Percentiles rank a stretch among this genome's conserved stretches.
Evolutionary conservation across 2,113 vertebrate species (phyloP).

Genomic region (Prunella fulvescens): DNA sequence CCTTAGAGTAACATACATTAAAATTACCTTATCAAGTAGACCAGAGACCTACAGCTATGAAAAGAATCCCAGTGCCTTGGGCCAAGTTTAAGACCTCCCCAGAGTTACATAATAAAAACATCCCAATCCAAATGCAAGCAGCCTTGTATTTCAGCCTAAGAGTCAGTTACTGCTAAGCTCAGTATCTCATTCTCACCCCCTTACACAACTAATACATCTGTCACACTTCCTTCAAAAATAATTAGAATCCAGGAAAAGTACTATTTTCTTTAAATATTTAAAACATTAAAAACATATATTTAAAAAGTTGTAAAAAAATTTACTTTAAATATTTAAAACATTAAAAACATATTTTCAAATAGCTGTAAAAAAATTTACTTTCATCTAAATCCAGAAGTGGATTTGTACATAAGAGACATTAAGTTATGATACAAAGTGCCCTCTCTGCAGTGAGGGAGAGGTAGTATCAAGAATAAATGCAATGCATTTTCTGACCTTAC

Average conservation of each 20-base stretch:
- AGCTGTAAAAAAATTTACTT: background rate
- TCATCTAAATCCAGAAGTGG: background rate
- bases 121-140: background rate
- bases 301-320: no score
- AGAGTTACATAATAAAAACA: background rate
- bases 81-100: background rate
- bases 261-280: no score
- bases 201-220: background rate
- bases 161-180: background rate
- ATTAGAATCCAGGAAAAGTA: background rate
- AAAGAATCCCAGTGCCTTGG: background rate
- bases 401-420: background rate
- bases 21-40: background rate
- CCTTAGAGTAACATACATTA: background rate
- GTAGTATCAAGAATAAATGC: conserved; percentile 16
- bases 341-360: no score
- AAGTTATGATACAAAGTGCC: conserved; percentile 34
- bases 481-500: background rate
- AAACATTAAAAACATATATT: no score
- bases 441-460: conserved; percentile 22
- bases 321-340: no score
- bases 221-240: background rate
- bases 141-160: background rate
- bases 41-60: background rate
- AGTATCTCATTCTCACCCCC: background rate